Evolutionary conservation across 2,797 vertebrate species (phyloP), one percentile per base, ranked within the genome.

Genomic region (Hippocampus kuda): DNA sequence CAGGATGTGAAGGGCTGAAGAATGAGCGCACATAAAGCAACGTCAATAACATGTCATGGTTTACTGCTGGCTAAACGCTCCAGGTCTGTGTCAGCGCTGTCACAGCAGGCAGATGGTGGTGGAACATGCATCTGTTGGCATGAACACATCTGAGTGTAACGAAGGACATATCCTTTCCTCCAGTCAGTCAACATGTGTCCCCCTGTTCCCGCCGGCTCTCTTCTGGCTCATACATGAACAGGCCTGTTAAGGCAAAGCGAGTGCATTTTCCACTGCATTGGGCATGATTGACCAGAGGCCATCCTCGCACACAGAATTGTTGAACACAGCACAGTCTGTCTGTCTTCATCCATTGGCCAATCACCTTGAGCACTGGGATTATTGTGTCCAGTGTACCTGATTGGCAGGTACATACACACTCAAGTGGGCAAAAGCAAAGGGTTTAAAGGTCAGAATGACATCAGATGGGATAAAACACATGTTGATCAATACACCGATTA

Each of bases 401-500:
- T 11, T 53, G 46, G n/a, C 27, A 51, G 27, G 53, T 44, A 44
- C 20, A 12, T 2, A 22, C 13, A 56, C 56, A 34, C 20, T 38
- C 22, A 46, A 49, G 15, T 8, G 27, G 11, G 44, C 16, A 49
- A 26, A 66, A 34, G 8, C 6, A 48, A 63, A 61, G 53, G 57
- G 6, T 22, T 26, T 27, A 24, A 56, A 56, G 30, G 24, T 49
- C 16, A 41, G 18, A 65, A 66, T 51, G 27, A 51, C 0, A 70
- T 59, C 70, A 71, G 70, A 79, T 79, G 74, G 48, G 65, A 78
- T 86, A 81, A 88, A 83, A 83, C 80, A 81, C 76, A 65, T 83
- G 84, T 82, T 83, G 81, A 85, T 86, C 85, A 83, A 87, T 86
- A 85, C 16, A 77, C 62, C 76, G 81, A 87, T 87, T 81, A 83